phyloP scores from a whole-genome alignment of 35 echinoderm and acorn worm genomes.

The Heliocidaris erythrogramma region DNA sequence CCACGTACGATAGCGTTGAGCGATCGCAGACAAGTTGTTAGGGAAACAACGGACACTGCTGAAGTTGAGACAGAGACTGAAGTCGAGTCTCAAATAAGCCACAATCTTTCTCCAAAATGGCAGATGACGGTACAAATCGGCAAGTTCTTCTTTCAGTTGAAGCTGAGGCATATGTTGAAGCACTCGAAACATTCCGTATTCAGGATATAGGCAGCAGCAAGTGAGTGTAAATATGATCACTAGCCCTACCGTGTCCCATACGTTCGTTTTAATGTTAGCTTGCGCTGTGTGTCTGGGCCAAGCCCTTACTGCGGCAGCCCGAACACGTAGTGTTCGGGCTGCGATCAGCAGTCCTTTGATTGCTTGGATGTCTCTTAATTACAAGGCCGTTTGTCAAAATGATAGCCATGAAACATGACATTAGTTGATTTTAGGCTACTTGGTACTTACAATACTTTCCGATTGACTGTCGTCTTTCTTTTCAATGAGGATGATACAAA shows the following conservation, averaged over 20 bases:
- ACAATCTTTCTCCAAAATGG: constrained; percentile 35
- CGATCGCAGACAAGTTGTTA: neutral
- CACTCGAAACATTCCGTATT: constrained; percentile 68
- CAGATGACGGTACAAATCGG: constrained; percentile 23
- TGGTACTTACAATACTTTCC: no score
- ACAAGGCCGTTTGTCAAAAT: no score
- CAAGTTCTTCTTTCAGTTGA: constrained; percentile 79
- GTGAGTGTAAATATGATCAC: constrained; percentile 40
- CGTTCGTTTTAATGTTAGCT: neutral
- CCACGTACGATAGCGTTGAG: no score
- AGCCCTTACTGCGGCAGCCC: no score
- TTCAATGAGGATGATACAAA: no score
- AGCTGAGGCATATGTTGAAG: constrained; percentile 88
- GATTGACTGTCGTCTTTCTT: no score
- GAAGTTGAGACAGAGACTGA: neutral
- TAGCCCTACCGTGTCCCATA: neutral
- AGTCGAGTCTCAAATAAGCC: neutral
- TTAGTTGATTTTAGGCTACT: no score
- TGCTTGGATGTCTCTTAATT: no score
- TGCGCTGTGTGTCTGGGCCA: no score
- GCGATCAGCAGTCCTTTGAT: no score
- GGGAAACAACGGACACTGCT: neutral
- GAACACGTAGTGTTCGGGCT: no score
- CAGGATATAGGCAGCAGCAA: constrained; percentile 81
- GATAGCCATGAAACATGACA: no score